Percentiles rank a stretch among this genome's conserved stretches.
Evolutionary conservation across 2,113 vertebrate species (phyloP).

Genomic region (Etheostoma cragini): DNA sequence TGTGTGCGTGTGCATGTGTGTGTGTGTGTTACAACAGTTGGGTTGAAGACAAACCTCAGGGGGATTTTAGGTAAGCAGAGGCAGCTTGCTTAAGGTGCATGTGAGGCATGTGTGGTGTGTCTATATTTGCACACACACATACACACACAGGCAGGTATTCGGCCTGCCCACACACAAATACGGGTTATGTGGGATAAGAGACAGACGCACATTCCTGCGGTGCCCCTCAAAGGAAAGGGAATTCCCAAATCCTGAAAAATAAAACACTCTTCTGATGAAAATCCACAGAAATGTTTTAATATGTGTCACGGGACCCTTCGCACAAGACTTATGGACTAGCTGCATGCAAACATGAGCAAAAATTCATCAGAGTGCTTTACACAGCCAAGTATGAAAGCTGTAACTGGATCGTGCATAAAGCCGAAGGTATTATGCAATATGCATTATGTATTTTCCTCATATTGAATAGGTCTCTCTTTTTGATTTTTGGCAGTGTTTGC

Average conservation of each 20-base stretch:
- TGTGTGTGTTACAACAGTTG: slow-evolving; percentile 10
- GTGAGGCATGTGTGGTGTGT: slow-evolving; percentile 50
- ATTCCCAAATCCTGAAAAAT: slow-evolving; percentile 80
- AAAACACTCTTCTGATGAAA: slow-evolving; percentile 75
- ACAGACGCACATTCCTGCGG: slow-evolving; percentile 90
- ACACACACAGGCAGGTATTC: slow-evolving; percentile 56
- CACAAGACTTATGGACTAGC: slow-evolving; percentile 48
- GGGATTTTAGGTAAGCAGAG: slow-evolving; percentile 81
- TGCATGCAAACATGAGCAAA: slow-evolving; percentile 41
- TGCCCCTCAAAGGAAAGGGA: slow-evolving; percentile 86
- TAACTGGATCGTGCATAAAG: slow-evolving; percentile 52
- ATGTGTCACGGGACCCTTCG: slow-evolving; percentile 65
- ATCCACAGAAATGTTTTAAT: slow-evolving; percentile 80
- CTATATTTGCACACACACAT: slow-evolving; percentile 45
- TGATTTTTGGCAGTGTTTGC: slow-evolving; percentile 45
- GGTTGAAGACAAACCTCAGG: slow-evolving; percentile 57
- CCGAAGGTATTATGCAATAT: slow-evolving; percentile 37
- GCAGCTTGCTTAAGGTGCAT: slow-evolving; percentile 77
- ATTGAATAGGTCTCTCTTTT: slow-evolving; percentile 23
- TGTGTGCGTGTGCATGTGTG: neutral
- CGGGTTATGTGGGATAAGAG: slow-evolving; percentile 79
- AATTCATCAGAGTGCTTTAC: slow-evolving; percentile 51
- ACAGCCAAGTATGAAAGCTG: slow-evolving; percentile 37
- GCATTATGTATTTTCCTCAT: slow-evolving; percentile 45
- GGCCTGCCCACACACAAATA: slow-evolving; percentile 71